Conservation (phyloP, 2,113 vertebrate species). For the Gopherus flavomarginatus region DNA sequence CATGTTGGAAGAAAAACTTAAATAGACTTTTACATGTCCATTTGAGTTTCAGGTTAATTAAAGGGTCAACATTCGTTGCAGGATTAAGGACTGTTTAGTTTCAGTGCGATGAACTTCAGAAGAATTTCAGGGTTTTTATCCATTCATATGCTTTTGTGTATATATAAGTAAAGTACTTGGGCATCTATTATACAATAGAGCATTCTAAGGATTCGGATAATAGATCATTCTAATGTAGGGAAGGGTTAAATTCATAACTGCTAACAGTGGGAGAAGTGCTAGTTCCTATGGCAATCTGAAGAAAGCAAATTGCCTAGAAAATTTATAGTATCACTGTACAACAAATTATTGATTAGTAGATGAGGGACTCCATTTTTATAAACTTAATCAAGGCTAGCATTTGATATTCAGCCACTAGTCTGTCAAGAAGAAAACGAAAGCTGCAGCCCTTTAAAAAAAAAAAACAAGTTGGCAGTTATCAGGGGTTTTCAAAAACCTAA, state of each 20-base stretch:
- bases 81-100: background rate
- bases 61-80: background rate
- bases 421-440: conserved; percentile 60
- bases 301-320: conserved; percentile 65
- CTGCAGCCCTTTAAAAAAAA: background rate
- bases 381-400: conserved; percentile 71
- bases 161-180: conserved; percentile 50
- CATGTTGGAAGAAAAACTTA: background rate
- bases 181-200: conserved; percentile 70
- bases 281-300: conserved; percentile 26
- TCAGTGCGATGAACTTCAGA: background rate
- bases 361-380: conserved; percentile 73
- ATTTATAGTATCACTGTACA: conserved; percentile 71
- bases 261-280: conserved; percentile 30
- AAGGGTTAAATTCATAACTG: conserved; percentile 60
- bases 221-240: conserved; percentile 70
- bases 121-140: conserved; percentile 33
- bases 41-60: conserved; percentile 7
- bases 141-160: background rate
- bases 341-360: conserved; percentile 73
- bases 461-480: background rate
- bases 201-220: conserved; percentile 37
- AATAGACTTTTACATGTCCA: background rate
- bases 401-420: conserved; percentile 59
- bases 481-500: background rate